Evolutionary conservation across 2,113 vertebrate genomes (phyloP).

Genomic region (Martes martes): DNA sequence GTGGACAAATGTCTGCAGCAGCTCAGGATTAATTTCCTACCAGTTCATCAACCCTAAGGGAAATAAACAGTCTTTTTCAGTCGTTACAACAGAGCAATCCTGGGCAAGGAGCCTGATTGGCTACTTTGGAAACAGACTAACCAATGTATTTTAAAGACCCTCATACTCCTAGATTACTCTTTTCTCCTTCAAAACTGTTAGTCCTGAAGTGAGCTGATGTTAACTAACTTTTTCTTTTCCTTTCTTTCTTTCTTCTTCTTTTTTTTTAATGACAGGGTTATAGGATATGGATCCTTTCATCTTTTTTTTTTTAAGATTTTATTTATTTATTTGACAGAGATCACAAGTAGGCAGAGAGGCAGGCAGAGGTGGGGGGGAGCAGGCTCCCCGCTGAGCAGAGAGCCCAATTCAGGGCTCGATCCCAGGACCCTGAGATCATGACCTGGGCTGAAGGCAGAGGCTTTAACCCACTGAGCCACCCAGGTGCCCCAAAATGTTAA

Average conservation of each 20-base stretch:
- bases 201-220: background rate
- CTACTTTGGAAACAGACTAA: background rate
- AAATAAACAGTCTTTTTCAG: background rate
- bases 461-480: no score
- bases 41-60: background rate
- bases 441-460: no score
- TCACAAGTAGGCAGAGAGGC: no score
- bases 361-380: no score
- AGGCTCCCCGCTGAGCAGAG: no score
- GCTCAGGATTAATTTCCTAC: background rate
- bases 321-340: no score
- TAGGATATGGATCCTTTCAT: no score
- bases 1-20: background rate
- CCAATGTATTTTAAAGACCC: background rate
- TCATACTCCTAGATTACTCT: background rate
- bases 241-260: no score
- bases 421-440: no score
- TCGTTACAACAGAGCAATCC: background rate
- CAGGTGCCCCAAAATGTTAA: background rate
- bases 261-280: no score
- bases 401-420: no score
- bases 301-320: no score
- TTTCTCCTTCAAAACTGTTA: background rate
- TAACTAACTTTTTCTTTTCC: background rate
- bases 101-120: background rate